These are phyloP conservation scores for Leptoclinus maculatus DNA, from an alignment of 2,797 vertebrate genomes.

Conservation along the genomic window DNA sequence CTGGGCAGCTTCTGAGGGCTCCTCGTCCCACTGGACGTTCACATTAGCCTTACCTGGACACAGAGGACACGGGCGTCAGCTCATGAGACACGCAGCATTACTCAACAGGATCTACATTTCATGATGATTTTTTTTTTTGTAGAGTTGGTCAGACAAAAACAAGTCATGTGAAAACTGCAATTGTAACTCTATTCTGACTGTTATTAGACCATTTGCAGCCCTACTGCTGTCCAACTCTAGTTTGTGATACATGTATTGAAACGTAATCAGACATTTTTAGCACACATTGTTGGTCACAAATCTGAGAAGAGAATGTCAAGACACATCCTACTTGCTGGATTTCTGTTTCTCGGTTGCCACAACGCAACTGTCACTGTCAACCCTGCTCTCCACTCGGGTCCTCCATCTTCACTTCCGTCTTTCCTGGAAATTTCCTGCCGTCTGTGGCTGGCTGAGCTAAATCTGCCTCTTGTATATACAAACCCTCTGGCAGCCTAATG, in stretches of 20 bases:
- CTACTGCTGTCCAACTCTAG: background rate
- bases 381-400: background rate
- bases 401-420: constrained; percentile 2
- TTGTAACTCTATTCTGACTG: too few species aligned
- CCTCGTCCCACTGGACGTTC: constrained; percentile 93
- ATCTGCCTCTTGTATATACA: constrained; percentile 33
- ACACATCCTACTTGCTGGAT: background rate
- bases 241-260: background rate
- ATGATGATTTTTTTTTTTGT: background rate
- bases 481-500: constrained; percentile 18
- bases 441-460: constrained; percentile 25
- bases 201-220: background rate
- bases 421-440: background rate
- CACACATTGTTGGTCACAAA: background rate
- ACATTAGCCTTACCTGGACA: constrained; percentile 91
- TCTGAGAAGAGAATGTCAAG: background rate
- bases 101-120: background rate
- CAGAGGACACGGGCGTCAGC: background rate
- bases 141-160: background rate
- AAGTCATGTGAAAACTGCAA: background rate
- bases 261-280: background rate
- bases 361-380: background rate
- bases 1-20: constrained; percentile 82
- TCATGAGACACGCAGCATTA: background rate
- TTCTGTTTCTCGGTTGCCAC: background rate